Percentiles rank a stretch among this genome's conserved stretches.
These are phyloP conservation scores for Caerostris darwini DNA, from an alignment of 1,140 invertebrate genomes.

Conservation along the genomic window DNA sequence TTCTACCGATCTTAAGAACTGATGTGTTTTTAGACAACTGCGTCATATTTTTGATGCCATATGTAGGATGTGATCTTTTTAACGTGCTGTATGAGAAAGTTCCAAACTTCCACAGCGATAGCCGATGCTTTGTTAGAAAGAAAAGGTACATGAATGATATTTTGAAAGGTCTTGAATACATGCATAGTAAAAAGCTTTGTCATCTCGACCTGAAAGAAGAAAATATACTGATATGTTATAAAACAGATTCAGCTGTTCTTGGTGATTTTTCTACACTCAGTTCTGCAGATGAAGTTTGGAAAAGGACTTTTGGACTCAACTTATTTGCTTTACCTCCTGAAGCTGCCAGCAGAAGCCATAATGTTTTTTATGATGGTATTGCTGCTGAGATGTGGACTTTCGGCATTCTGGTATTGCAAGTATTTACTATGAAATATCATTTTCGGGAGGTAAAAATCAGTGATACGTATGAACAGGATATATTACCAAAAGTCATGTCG, in stretches of 20 bases:
- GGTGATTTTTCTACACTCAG: conserved; percentile 48
- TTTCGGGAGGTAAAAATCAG: neutral
- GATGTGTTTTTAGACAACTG: neutral
- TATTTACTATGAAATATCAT: conserved; percentile 12
- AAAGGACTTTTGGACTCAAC: conserved; percentile 1
- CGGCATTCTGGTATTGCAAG: conserved; percentile 38
- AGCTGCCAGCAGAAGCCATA: neutral
- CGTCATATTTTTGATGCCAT: conserved; percentile 12
- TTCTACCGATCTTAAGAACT: conserved; percentile 38
- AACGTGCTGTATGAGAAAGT: neutral
- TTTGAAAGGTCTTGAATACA: conserved; percentile 62
- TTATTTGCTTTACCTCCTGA: conserved; percentile 46
- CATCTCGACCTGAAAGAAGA: conserved; percentile 62
- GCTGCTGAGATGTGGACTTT: conserved; percentile 59
- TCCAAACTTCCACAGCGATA: conserved; percentile 30
- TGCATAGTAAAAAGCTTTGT: conserved; percentile 37
- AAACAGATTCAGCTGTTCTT: conserved; percentile 36
- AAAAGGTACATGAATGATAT: conserved; percentile 21
- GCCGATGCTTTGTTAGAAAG: neutral
- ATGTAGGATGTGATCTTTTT: conserved; percentile 32
- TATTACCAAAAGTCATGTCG: conserved; percentile 29
- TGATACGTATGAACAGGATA: neutral
- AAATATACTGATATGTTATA: conserved; percentile 63
- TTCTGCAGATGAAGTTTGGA: neutral
- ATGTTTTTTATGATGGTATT: neutral